Conservation (phyloP, 2,113 vertebrate species). For the Polypterus senegalus region DNA sequence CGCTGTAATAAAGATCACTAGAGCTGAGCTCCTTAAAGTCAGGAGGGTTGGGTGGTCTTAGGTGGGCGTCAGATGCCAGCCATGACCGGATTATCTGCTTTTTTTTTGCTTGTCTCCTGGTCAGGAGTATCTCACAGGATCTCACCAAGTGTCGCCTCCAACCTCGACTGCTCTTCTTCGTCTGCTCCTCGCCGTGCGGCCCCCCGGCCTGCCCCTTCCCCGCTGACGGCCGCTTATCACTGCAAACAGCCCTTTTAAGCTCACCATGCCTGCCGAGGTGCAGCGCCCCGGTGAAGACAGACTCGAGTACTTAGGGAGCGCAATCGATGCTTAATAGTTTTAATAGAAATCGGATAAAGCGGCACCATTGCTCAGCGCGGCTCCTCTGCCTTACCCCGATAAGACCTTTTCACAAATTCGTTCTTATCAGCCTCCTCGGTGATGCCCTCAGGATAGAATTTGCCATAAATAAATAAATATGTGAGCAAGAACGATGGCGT, state of each 20-base stretch:
- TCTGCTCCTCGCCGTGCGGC: too few species aligned
- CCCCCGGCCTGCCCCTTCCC: slow-evolving; percentile 17
- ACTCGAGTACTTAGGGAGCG: slow-evolving; percentile 8
- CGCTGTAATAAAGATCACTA: too few species aligned
- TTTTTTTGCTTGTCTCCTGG: too few species aligned
- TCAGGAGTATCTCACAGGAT: too few species aligned
- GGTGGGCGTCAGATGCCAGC: too few species aligned
- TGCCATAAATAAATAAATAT: slow-evolving; percentile 5
- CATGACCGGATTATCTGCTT: too few species aligned
- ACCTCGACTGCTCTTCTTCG: too few species aligned
- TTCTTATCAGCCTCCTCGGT: slow-evolving; percentile 18
- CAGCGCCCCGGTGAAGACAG: slow-evolving; percentile 9
- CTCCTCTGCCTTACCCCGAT: slow-evolving; percentile 14
- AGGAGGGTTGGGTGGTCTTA: too few species aligned
- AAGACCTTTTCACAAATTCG: slow-evolving; percentile 18
- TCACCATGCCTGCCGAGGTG: slow-evolving; percentile 5
- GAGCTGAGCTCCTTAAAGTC: too few species aligned
- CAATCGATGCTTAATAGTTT: slow-evolving; percentile 21
- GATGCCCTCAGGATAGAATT: slow-evolving; percentile 3
- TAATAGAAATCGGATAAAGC: slow-evolving; percentile 21
- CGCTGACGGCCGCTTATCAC: slow-evolving; percentile 39
- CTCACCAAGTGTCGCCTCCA: too few species aligned
- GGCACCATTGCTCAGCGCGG: not conserved
- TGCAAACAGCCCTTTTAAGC: slow-evolving; percentile 20
- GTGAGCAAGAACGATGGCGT: too few species aligned